These are phyloP conservation scores for Sitta carolinensis DNA, from an alignment of 2,797 vertebrate species.

Conservation along the genomic window DNA sequence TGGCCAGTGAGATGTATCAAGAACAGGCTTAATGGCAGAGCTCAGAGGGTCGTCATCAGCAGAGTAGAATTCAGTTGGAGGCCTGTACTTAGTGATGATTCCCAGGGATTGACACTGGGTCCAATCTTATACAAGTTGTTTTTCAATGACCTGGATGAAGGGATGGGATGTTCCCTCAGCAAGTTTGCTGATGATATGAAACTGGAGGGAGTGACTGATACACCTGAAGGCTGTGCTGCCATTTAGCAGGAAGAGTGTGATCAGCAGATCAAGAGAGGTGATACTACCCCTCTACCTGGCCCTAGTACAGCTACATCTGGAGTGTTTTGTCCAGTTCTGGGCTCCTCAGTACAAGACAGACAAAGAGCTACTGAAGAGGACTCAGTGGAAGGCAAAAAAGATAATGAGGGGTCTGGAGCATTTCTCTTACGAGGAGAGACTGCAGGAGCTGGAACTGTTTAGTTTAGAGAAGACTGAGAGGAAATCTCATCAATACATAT, in stretches of 20 bases:
- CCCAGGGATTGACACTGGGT: background rate
- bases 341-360: background rate
- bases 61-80: background rate
- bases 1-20: background rate
- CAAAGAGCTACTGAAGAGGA: background rate
- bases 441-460: background rate
- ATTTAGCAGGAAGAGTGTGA: background rate
- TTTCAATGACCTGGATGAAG: background rate
- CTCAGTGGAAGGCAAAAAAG: background rate
- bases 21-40: background rate
- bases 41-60: background rate
- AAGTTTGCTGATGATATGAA: background rate
- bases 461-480: background rate
- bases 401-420: background rate
- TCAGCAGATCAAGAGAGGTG: rapidly evolving
- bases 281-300: background rate
- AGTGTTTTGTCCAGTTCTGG: background rate
- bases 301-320: background rate
- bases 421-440: background rate
- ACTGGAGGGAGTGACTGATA: background rate
- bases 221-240: background rate
- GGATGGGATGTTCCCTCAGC: background rate
- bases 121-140: background rate
- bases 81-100: no score
- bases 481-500: background rate